phyloP scores from a whole-genome alignment of 2,888 invertebrate genomes.

The Crossocerus cetratus region DNA sequence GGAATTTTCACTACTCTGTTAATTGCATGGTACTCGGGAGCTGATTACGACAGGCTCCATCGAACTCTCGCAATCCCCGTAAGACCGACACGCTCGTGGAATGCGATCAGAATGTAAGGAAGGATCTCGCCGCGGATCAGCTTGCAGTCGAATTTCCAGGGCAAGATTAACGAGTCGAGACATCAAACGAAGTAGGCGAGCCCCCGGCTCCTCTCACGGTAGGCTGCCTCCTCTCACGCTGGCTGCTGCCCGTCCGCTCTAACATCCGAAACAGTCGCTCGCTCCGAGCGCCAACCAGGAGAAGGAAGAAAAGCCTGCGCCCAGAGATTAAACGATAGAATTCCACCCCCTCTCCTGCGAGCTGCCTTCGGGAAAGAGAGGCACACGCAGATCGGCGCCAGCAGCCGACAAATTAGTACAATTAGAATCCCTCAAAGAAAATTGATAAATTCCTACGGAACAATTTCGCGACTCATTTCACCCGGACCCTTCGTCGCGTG shows the following conservation, averaged over 20 bases:
- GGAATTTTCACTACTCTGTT: no score
- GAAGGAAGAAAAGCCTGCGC: conserved; percentile 6
- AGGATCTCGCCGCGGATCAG: no score
- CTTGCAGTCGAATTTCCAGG: conserved; percentile 17
- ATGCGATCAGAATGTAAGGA: not conserved
- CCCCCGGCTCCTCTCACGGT: conserved; percentile 56
- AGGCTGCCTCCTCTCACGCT: conserved; percentile 48
- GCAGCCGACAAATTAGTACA: conserved; percentile 76
- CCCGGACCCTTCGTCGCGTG: conserved; percentile 51
- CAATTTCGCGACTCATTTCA: conserved; percentile 77
- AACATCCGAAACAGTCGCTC: conserved; percentile 5
- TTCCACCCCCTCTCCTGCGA: conserved; percentile 57
- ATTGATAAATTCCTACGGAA: conserved; percentile 77
- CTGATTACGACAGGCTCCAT: no score
- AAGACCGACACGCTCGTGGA: not conserved
- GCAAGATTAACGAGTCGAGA: conserved; percentile 36
- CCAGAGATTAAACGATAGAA: conserved; percentile 75
- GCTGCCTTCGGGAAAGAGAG: conserved; percentile 34
- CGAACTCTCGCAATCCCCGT: not conserved
- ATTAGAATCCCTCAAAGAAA: conserved; percentile 77
- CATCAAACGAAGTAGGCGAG: conserved; percentile 8
- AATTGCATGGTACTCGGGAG: no score
- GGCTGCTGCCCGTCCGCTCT: conserved; percentile 17
- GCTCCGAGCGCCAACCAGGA: conserved; percentile 9
- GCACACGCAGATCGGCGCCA: conserved; percentile 35